Conservation (phyloP, 1,140 invertebrate species). For the Aradophagus sp. region DNA sequence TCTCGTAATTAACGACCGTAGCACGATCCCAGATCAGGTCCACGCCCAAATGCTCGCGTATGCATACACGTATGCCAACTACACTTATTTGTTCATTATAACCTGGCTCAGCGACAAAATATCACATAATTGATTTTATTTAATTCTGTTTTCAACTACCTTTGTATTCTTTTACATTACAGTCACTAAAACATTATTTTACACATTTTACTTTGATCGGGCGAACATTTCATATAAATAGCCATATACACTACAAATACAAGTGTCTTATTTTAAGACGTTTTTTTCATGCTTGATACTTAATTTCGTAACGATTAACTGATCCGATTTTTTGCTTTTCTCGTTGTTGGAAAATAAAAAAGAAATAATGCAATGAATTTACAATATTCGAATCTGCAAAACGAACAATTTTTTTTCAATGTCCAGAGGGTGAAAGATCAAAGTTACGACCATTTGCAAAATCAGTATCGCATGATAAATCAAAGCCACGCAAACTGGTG, state of each 20-base stretch:
- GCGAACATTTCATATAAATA: conserved; percentile 5
- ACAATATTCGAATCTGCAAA: background rate
- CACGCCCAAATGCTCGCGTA: conserved; percentile 49
- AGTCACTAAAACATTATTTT: conserved; percentile 21
- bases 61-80: conserved; percentile 16
- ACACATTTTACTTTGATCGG: no score
- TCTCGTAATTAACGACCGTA: conserved; percentile 56
- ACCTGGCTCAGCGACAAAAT: conserved; percentile 28
- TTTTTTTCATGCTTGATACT: no score
- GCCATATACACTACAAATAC: conserved; percentile 8
- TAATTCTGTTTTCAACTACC: conserved; percentile 18
- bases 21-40: conserved; percentile 41
- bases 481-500: conserved; percentile 15
- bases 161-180: conserved; percentile 8
- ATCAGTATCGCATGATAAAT: conserved; percentile 34
- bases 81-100: conserved; percentile 31
- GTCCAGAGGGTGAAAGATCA: conserved; percentile 6
- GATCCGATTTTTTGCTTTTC: no score
- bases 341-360: no score
- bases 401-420: conserved; percentile 22
- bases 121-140: conserved; percentile 47
- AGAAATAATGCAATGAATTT: background rate
- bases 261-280: no score
- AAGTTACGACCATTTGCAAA: conserved; percentile 15
- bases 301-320: no score